Percentiles rank a stretch among this genome's conserved stretches.
Evolutionary conservation across 2,113 vertebrate genomes (phyloP).

Genomic region (Porphyrio hochstetteri): DNA sequence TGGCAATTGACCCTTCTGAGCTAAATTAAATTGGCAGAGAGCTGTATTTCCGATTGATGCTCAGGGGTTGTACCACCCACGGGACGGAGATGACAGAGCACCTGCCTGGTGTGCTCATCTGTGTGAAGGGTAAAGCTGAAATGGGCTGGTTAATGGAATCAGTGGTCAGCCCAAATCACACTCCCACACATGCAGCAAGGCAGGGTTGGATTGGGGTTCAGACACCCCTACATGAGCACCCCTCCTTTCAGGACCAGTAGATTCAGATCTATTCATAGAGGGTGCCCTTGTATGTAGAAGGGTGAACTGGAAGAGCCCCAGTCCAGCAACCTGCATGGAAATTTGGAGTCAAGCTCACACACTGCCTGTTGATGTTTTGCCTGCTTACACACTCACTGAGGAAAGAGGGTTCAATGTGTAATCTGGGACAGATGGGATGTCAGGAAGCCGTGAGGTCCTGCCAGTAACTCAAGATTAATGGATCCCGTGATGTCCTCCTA

Average conservation of each 20-base stretch:
- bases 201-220: not conserved
- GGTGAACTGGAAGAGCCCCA: not conserved
- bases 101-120: not conserved
- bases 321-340: not conserved
- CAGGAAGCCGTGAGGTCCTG: not conserved
- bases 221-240: not conserved
- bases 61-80: not conserved
- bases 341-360: not conserved
- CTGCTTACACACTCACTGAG: not conserved
- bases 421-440: not conserved
- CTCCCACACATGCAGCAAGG: accelerated
- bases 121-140: not conserved
- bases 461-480: accelerated
- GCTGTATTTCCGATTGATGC: accelerated
- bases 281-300: not conserved
- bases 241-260: not conserved
- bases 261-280: not conserved
- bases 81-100: not conserved
- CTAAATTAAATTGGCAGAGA: not conserved
- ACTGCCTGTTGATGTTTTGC: not conserved
- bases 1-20: not conserved
- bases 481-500: not conserved
- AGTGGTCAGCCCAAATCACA: not conserved
- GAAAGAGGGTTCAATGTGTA: not conserved
- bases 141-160: not conserved